Evolutionary conservation across 2,888 invertebrate genomes (phyloP).

Genomic region (Hypsopygia costalis): DNA sequence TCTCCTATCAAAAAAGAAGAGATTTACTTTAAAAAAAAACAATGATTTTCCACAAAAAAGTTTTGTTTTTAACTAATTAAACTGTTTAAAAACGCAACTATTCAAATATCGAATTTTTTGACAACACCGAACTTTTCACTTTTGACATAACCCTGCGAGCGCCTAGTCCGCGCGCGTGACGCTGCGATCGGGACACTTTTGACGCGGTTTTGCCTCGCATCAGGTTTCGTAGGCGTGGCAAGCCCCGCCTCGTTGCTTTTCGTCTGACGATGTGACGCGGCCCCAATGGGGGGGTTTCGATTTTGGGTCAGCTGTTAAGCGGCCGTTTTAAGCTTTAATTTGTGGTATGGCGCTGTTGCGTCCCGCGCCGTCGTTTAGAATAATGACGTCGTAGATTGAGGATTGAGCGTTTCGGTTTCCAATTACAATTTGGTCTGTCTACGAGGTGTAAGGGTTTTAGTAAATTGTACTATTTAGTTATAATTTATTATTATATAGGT

Average conservation of each 20-base stretch:
- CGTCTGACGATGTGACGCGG: constrained; percentile 5
- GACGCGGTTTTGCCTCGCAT: constrained; percentile 57
- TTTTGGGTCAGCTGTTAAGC: constrained; percentile 80
- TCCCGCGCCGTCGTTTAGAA: constrained; percentile 66
- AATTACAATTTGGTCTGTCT: constrained; percentile 36
- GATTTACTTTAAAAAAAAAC: no score
- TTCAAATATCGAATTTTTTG: constrained; percentile 22
- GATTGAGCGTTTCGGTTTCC: constrained; percentile 50
- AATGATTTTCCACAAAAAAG: no score
- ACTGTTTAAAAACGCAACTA: no score
- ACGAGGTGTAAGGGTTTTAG: neutral
- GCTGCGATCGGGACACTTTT: constrained; percentile 68
- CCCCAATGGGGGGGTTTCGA: constrained; percentile 35
- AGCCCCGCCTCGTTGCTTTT: constrained; percentile 8
- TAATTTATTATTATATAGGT: no score
- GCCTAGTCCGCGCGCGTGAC: constrained; percentile 51
- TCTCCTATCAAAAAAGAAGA: no score
- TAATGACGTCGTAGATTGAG: constrained; percentile 63
- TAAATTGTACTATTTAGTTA: neutral
- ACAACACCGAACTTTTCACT: neutral
- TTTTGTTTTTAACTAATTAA: no score
- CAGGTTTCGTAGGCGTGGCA: constrained; percentile 63
- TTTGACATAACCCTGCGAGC: constrained; percentile 19
- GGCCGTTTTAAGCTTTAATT: constrained; percentile 80
- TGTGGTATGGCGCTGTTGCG: constrained; percentile 69